Base-by-base conservation (phyloP, 2,113 vertebrate genomes). In the Reinhardtius hippoglossoides region DNA sequence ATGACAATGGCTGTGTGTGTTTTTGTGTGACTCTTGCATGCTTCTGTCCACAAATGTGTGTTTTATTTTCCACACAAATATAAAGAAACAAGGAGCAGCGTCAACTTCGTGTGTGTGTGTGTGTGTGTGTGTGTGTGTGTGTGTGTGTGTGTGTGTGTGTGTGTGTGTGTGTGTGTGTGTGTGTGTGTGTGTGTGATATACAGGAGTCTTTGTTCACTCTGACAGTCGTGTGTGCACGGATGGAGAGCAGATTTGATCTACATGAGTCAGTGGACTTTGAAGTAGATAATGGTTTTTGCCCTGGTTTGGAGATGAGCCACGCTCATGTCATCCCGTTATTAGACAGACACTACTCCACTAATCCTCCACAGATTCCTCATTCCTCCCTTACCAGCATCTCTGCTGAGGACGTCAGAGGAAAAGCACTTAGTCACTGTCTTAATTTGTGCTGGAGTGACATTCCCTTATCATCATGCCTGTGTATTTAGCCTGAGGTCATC, bases 221-320 rank as follows among this genome's bases (percentile, higher is more conserved):
- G 35, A 13, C 40, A 2, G 0, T 31, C 21, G 13, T 26, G 72
- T 74, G 23, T 37, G 1, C 2, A 31, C 37, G 35, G 60, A 46
- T 2, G 13, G 58, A 48, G 50, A 68, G 81, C 79, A 74, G 76
- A 76, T 84, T 77, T 79, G 77, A 82, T 71, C 58, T 70, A 27
- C 67, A 26, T 72, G 87, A 87, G 77, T 86, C 86, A 20, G 65
- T 73, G 60, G 75, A 87, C 83, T 91, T 84, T 83, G 77, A 88
- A 63, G 81, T 82, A 75, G 78, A 83, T 81, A 84, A 87, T 84
- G 52, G 10, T 82, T 89, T 89, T 89, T 73, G 52, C 21, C 66
- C 50, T 7, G 50, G 54, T 73, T 76, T 84, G 76, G 84, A 85
- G 67, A 83, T 56, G 84, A 87, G 82, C 78, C 78, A 76, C 8